phyloP scores from a whole-genome alignment of 2,888 invertebrate species.

The Philereme vetulata region DNA sequence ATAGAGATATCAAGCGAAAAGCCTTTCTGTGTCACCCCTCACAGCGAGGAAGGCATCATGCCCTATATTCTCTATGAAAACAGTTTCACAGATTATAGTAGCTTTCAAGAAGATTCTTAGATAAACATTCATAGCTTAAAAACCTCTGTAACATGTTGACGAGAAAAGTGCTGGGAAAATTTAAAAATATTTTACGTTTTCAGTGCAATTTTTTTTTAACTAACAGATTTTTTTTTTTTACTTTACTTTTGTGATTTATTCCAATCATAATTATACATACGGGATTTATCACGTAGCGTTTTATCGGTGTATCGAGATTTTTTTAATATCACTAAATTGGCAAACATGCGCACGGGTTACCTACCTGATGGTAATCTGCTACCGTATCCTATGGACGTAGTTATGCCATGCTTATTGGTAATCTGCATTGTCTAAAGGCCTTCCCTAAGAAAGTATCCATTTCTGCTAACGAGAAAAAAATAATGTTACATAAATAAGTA shows the following conservation, averaged over 20 bases:
- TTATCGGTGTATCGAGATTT: too few species aligned
- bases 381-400: too few species aligned
- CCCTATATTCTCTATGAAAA: slow-evolving; percentile 73
- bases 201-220: too few species aligned
- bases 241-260: too few species aligned
- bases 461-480: too few species aligned
- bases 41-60: slow-evolving; percentile 59
- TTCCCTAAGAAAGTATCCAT: too few species aligned
- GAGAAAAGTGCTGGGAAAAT: background rate
- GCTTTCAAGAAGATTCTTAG: slow-evolving; percentile 40
- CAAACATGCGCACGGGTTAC: background rate
- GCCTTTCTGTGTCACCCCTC: slow-evolving; percentile 73
- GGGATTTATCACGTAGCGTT: too few species aligned
- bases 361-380: background rate
- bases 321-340: background rate
- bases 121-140: slow-evolving; percentile 2
- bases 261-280: too few species aligned
- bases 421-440: too few species aligned
- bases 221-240: too few species aligned
- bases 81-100: slow-evolving; percentile 57
- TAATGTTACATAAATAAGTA: too few species aligned
- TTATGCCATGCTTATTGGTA: too few species aligned
- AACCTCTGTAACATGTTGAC: background rate
- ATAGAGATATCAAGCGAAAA: slow-evolving; percentile 58
- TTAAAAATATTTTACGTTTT: background rate